Conservation (phyloP, 2,888 invertebrate genomes). For the Folsomia candida region DNA sequence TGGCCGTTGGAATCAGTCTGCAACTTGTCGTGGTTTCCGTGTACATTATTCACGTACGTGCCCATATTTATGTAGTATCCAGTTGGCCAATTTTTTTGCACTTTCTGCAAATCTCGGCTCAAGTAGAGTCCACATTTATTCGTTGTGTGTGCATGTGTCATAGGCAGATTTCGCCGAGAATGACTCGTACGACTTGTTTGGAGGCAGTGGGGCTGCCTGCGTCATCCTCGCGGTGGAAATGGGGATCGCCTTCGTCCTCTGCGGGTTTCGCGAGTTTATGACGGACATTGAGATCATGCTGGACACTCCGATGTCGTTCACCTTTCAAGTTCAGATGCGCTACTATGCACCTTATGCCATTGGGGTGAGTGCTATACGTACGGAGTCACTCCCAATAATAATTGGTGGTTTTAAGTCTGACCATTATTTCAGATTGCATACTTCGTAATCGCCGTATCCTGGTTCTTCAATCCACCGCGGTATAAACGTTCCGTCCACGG, state of each 20-base stretch:
- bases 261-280: slow-evolving; percentile 28
- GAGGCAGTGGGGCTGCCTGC: slow-evolving; percentile 34
- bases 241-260: slow-evolving; percentile 19
- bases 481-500: neutral
- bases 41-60: slow-evolving; percentile 19
- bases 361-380: slow-evolving; percentile 4
- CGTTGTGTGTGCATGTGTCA: neutral
- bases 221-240: slow-evolving; percentile 23
- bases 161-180: slow-evolving; percentile 22
- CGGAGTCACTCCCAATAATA: too few species aligned
- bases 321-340: slow-evolving; percentile 33
- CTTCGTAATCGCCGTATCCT: neutral
- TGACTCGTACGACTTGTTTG: slow-evolving; percentile 30
- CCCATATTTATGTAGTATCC: too few species aligned
- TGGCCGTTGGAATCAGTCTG: slow-evolving; percentile 9
- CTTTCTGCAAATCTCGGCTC: too few species aligned
- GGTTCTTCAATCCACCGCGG: slow-evolving; percentile 7
- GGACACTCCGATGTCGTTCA: slow-evolving; percentile 10
- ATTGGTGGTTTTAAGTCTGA: neutral
- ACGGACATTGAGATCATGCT: slow-evolving; percentile 32
- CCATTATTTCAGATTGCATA: neutral
- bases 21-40: slow-evolving; percentile 23
- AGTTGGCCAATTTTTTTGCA: too few species aligned
- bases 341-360: slow-evolving; percentile 25
- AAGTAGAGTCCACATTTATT: neutral